Evolutionary conservation across 2,797 vertebrate species (phyloP).

Genomic region (Trachurus trachurus): DNA sequence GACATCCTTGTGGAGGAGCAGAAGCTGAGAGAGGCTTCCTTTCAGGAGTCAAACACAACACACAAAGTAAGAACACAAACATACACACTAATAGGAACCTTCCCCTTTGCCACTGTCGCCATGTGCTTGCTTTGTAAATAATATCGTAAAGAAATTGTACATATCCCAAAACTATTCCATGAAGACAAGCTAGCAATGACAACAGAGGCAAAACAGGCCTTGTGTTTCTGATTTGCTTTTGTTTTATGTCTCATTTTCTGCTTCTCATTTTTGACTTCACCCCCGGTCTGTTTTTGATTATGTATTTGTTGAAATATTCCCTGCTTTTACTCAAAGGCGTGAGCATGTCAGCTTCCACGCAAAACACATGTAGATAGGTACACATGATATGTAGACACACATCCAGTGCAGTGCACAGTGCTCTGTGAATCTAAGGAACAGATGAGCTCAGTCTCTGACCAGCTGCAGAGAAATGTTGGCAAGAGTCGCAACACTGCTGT

Average conservation of each 20-base stretch:
- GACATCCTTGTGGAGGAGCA: slow-evolving; percentile 94
- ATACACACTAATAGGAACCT: not conserved
- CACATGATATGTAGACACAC: slow-evolving; percentile 19
- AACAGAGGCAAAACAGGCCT: not conserved
- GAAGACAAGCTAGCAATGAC: not conserved
- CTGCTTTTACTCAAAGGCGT: not conserved
- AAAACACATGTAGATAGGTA: slow-evolving; percentile 14
- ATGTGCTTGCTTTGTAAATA: too few species aligned
- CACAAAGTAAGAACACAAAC: slow-evolving; percentile 84
- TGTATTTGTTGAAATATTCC: not conserved
- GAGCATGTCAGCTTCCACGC: not conserved
- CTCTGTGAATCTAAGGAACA: slow-evolving; percentile 64
- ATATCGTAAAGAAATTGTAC: not conserved
- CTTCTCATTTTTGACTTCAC: not conserved
- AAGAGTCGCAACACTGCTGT: slow-evolving; percentile 52
- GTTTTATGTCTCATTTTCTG: not conserved
- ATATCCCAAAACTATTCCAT: not conserved
- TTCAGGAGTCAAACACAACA: slow-evolving; percentile 80
- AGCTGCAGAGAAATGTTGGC: slow-evolving; percentile 76
- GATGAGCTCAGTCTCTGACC: slow-evolving; percentile 74
- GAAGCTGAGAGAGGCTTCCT: slow-evolving; percentile 87
- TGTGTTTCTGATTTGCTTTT: slow-evolving; percentile 2
- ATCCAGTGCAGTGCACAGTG: slow-evolving; percentile 17
- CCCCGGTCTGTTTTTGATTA: not conserved
- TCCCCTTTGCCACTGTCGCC: too few species aligned